Evolutionary conservation across 2,113 vertebrate genomes (phyloP), one percentile per base, ranked within the genome.

Genomic region (Holacanthus passer): DNA sequence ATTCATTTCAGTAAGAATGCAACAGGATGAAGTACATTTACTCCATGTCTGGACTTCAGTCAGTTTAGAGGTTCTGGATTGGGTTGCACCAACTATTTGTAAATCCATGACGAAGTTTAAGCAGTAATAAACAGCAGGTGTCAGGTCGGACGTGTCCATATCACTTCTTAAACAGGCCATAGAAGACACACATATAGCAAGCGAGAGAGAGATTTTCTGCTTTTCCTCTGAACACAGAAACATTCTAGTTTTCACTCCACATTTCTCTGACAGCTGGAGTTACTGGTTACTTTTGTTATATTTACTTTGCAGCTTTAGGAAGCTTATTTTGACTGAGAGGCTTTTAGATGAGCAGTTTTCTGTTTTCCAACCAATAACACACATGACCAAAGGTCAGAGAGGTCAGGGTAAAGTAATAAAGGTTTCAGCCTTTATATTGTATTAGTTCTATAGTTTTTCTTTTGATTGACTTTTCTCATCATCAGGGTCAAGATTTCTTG

Each of bases 11-110:
- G 45, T 35, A 19, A 19, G 8, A 45, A 58, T 19, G 13, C 56
- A 19, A 27, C 52, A 27, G n/a, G 52, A n/a, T 13, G 2, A 52
- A 52, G 53, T 29, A 56, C 24, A 29, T 56, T 56, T 29, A 56
- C 13, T 56, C 53, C 53, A 22, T 56, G 29, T 56, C 13, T 27
- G 52, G 11, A 53, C n/a, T 45, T 48, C n/a, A n/a, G n/a, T n/a
- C 7, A 35, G 17, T 7, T 31, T 37, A 14, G 9, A 32, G 12
- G 1, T 32, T 41, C 17, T 43, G 24, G 35, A 43, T 53, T 75
- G 17, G 16, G 74, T 45, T 77, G 22, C 41, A 67, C 39, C 32
- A 69, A 2, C 7, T 52, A 22, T 69, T 71, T 71, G 27, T 53
- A 43, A 43, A 48, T 58, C 20, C 27, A n/a, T 8, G 1, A 37